Base-by-base conservation (phyloP, 2,888 invertebrate species). In the Muschampia plurimacula region DNA sequence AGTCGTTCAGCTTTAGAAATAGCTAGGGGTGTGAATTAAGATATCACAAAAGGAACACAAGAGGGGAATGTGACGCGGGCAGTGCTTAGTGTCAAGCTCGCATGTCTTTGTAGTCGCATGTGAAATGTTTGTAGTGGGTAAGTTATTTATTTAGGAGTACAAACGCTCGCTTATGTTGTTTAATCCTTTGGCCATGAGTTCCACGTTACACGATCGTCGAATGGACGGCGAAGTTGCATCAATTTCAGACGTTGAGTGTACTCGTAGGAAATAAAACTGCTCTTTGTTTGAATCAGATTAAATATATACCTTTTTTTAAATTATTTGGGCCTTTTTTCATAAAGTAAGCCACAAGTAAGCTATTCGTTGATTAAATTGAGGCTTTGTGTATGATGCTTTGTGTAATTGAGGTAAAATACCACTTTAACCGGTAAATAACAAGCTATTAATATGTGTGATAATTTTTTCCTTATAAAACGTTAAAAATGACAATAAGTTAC, bases 11-110 rank as follows among this genome's bases (percentile, higher is more conserved):
- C 3, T 8, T 0, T n/a, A 62, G 75, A 78, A 80, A 85, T 78
- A 77, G 85, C 87, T 84, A 88, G 89, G 93, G 92, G 93, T 93
- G 93, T 93, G 92, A 93, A 93, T 93, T 92, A 92, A 89, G 88
- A 90, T 90, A 90, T 90, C 86, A 88, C 86, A 84, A 88, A 87
- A 86, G 89, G 87, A 86, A 85, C 83, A 84, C 83, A 86, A 87
- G 85, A 82, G 84, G 89, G 88, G 86, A 85, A 87, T 88, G 87
- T 88, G 85, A 88, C 89, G 87, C 86, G 84, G 80, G 86, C 85
- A 71, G 65, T 66, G 89, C 90, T 93, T 92, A 93, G 89, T 93
- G 93, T 93, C 93, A 92, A 88, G 86, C 85, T 88, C 89, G 87
- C 83, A 84, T 89, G 87, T 84, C 89, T 90, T 91, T 92, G 92